These are phyloP conservation scores for Phalera bucephala DNA, from an alignment of 2,888 invertebrate genomes.

Conservation along the genomic window DNA sequence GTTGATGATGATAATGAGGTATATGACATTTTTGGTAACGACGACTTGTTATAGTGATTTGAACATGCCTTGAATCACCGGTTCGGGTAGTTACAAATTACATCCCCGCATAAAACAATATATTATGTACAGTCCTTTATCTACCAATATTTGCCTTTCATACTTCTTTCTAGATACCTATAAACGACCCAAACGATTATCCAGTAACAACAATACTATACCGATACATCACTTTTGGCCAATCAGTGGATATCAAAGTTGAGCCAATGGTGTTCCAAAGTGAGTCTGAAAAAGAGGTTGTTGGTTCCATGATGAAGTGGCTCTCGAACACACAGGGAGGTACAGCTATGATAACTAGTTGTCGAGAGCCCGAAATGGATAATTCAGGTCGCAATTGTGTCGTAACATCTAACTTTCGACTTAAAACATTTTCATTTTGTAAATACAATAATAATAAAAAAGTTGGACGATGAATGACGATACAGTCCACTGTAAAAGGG, in stretches of 20 bases:
- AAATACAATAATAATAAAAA: too few relatives aligned
- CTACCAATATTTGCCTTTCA: too few relatives aligned
- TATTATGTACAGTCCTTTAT: too few relatives aligned
- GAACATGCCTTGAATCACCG: too few relatives aligned
- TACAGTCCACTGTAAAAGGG: too few relatives aligned
- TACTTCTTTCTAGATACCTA: conserved; percentile 53
- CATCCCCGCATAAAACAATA: too few relatives aligned
- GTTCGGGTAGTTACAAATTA: too few relatives aligned
- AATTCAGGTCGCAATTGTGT: not conserved
- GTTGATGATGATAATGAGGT: conserved; percentile 60
- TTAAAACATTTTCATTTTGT: too few relatives aligned
- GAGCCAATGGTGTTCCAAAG: conserved; percentile 65
- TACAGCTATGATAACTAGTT: conserved; percentile 68
- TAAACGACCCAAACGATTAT: conserved; percentile 77
- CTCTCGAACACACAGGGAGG: conserved; percentile 52
- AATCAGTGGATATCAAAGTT: conserved; percentile 70
- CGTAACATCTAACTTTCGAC: too few relatives aligned
- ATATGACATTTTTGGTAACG: too few relatives aligned
- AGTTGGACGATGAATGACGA: too few relatives aligned
- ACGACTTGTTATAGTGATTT: too few relatives aligned
- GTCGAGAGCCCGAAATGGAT: not conserved
- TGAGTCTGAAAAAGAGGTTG: conserved; percentile 58
- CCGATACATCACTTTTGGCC: conserved; percentile 53
- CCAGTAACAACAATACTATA: conserved; percentile 72
- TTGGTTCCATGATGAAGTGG: conserved; percentile 76